Evolutionary conservation across 2,888 invertebrate genomes (phyloP).

Genomic region (Frankliniella intonsa): DNA sequence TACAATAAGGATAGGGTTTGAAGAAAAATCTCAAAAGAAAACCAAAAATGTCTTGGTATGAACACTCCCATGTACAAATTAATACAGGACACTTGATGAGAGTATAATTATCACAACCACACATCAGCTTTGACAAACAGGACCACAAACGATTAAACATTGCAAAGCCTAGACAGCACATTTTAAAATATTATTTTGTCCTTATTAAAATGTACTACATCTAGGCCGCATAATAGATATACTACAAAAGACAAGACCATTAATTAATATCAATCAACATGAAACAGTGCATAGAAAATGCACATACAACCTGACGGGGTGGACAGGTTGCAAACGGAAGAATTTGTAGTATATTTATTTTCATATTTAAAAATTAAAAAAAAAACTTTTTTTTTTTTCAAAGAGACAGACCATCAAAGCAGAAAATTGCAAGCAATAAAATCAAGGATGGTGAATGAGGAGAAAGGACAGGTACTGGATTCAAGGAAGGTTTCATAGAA

Average conservation of each 20-base stretch:
- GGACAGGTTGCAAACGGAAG: not conserved
- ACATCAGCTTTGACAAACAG: not conserved
- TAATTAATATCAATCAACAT: not conserved
- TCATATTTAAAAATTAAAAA: not conserved
- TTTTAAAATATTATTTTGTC: not conserved
- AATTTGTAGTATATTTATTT: not conserved
- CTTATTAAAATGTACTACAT: not conserved
- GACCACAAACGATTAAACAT: constrained; percentile 19
- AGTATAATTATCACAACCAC: not conserved
- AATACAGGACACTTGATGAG: constrained; percentile 20
- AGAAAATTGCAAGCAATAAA: constrained; percentile 24
- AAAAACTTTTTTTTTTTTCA: not conserved
- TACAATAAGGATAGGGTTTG: not conserved
- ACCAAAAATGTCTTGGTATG: constrained; percentile 32
- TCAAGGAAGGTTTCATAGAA: not conserved
- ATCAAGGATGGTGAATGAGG: not conserved
- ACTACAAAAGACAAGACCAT: not conserved
- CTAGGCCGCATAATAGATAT: not conserved
- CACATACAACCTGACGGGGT: not conserved
- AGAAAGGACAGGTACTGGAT: not conserved
- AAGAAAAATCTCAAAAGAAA: constrained; percentile 29
- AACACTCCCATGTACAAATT: constrained; percentile 32
- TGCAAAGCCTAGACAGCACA: not conserved
- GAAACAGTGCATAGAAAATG: no score
- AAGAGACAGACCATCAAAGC: constrained; percentile 13